phyloP scores from a whole-genome alignment of 2,113 vertebrate species.

The Centropus unirufus region DNA sequence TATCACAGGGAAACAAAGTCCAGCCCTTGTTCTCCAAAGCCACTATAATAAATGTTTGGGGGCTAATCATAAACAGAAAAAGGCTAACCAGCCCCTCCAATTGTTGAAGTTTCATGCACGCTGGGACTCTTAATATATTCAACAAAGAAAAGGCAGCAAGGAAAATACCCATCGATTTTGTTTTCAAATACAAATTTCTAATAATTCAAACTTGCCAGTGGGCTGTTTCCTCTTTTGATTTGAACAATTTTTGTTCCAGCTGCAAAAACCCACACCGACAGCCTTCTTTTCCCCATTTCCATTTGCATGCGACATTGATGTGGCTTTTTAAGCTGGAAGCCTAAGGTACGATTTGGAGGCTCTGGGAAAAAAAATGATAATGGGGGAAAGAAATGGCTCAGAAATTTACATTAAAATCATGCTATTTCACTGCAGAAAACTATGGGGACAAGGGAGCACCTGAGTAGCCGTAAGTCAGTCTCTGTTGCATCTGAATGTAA shows the following conservation, averaged over 20 bases:
- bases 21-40: not conserved
- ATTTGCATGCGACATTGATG: constrained; percentile 17
- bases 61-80: not conserved
- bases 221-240: constrained; percentile 19
- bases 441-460: not conserved
- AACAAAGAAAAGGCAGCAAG: not conserved
- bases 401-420: constrained; percentile 27
- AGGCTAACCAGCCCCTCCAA: constrained; percentile 19
- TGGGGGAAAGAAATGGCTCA: not conserved
- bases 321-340: constrained; percentile 47
- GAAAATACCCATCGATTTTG: not conserved
- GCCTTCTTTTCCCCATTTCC: constrained; percentile 20
- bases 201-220: constrained; percentile 19
- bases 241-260: not conserved
- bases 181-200: not conserved
- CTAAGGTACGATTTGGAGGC: constrained; percentile 26
- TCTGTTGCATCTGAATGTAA: not conserved
- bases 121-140: not conserved
- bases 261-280: not conserved
- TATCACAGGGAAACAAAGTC: not conserved
- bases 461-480: not conserved
- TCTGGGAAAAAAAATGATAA: constrained; percentile 41
- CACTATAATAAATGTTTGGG: not conserved
- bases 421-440: constrained; percentile 10
- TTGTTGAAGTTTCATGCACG: not conserved